Evolutionary conservation across 1,140 invertebrate genomes (phyloP).

Genomic region (Venturia canescens): DNA sequence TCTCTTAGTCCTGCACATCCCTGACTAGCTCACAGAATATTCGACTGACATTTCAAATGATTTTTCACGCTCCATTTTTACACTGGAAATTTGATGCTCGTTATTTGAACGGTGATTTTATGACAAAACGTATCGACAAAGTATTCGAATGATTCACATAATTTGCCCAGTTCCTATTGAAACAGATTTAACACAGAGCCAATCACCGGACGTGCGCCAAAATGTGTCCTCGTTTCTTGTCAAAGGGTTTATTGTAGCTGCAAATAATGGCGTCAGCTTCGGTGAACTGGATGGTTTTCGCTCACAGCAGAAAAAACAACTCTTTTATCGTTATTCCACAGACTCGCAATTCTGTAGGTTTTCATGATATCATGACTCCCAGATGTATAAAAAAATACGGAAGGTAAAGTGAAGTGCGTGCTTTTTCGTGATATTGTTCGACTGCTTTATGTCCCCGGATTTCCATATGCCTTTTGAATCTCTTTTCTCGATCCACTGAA

Average conservation of each 20-base stretch:
- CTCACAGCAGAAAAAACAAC: no score
- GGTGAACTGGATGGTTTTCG: no score
- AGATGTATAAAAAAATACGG: no score
- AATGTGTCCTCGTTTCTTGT: not conserved
- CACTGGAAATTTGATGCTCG: not conserved
- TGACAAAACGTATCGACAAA: not conserved
- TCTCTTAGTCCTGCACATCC: not conserved
- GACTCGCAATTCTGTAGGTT: no score
- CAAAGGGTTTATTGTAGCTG: no score
- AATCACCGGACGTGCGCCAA: not conserved
- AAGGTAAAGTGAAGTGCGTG: no score
- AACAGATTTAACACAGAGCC: not conserved
- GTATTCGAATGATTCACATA: not conserved
- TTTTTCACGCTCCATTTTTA: not conserved
- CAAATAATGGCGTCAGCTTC: no score
- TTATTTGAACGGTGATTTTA: no score
- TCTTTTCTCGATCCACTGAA: not conserved
- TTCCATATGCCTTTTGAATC: not conserved
- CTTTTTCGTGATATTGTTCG: no score
- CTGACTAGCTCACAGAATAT: slow-evolving; percentile 16
- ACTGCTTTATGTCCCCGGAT: not conserved
- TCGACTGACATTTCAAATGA: not conserved
- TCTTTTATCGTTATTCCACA: no score
- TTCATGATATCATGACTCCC: no score
- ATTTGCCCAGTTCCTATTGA: not conserved